Base-by-base conservation (phyloP, 2,113 vertebrate genomes). In the Oryzias woworae region DNA sequence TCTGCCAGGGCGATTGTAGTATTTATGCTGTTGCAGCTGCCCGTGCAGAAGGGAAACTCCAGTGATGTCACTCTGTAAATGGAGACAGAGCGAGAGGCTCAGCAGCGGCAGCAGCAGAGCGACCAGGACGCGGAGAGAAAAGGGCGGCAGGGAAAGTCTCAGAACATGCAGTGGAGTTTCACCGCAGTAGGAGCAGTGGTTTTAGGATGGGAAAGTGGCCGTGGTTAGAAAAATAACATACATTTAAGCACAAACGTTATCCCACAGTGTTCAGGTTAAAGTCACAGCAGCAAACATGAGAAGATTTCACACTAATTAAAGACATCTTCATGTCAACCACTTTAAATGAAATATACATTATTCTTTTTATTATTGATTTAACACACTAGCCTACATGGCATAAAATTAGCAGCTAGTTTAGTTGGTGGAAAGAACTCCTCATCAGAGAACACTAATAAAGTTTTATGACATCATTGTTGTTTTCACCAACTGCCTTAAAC, bases 41-140 rank as follows among this genome's bases (percentile, higher is more conserved):
- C 53, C 56, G 28, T 53, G 73, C 71, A 45, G 22, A 69, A 52
- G 73, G 88, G 92, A 89, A 92, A 92, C 85, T 92, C 92, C 92
- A 73, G 78, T 92, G 91, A 92, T 91, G 92, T 92, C 86, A 92
- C 86, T 17, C 0, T 59, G 75, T 66, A 69, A 85, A 69, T 13
- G 86, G 84, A 85, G 78, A 82, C 67, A 66, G 64, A n/a, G 66
- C 58, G 65, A 14, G 14, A 52, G 16, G 68, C 36, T 36, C 66
- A 62, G 77, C 51, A 28, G 70, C 17, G 42, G 36, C 20, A 13
- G 71, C 41, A 24, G 59, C 47, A 36, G 10, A 36, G 10, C 36
- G 8, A 10, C 36, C 36, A 12, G 36, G 8, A 36, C 36, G 26
- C 5, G 51, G 71, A 81, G 77, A 69, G 71, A 52, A 58, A 46